Evolutionary conservation across 2,888 invertebrate species (phyloP).

Genomic region (Buathra laborator): DNA sequence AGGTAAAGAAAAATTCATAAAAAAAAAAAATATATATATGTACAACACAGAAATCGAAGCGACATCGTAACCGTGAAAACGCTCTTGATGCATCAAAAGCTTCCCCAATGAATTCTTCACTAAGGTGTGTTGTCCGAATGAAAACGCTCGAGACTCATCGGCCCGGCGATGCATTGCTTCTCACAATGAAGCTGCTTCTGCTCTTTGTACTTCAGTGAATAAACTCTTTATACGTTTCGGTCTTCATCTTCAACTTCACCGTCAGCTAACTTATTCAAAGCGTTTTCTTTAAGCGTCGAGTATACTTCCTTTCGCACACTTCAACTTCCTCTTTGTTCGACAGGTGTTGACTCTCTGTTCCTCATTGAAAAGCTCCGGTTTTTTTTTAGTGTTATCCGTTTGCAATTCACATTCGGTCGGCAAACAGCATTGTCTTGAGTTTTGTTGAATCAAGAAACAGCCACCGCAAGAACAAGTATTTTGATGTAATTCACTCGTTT

Average conservation of each 20-base stretch:
- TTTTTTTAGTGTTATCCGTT: no score
- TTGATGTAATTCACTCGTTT: no score
- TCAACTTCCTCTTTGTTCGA: constrained; percentile 22
- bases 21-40: no score
- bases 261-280: constrained; percentile 38
- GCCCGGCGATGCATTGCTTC: constrained; percentile 19
- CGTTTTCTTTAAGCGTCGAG: constrained; percentile 43
- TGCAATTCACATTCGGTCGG: no score
- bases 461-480: no score
- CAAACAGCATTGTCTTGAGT: no score
- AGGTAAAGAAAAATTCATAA: no score
- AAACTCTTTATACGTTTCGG: background rate
- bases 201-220: constrained; percentile 1
- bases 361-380: no score
- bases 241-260: constrained; percentile 58
- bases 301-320: constrained; percentile 12
- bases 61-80: constrained; percentile 38
- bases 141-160: constrained; percentile 38
- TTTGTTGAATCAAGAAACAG: no score
- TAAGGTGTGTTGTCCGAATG: background rate
- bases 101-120: constrained; percentile 44
- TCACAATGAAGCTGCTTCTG: constrained; percentile 53
- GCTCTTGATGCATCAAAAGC: constrained; percentile 41
- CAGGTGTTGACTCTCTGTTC: constrained; percentile 30
- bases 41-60: constrained; percentile 28